Conservation (phyloP, 2,797 vertebrate genomes). For the Sciaenops ocellatus region DNA sequence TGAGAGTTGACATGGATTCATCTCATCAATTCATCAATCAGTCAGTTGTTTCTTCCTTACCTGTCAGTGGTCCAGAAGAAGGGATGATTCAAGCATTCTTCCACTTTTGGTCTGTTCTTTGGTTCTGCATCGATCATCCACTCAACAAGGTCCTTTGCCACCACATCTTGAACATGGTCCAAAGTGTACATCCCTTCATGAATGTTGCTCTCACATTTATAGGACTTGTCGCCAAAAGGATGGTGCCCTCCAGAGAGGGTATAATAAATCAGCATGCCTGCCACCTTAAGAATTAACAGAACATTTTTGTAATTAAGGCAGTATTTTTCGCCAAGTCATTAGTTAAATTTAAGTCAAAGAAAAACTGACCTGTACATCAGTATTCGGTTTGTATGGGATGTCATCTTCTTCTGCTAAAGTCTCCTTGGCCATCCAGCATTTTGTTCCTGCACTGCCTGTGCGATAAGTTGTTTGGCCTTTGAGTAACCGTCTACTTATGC, state of each 20-base stretch:
- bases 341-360: too few species aligned
- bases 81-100: constrained; percentile 73
- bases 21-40: too few species aligned
- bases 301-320: too few species aligned
- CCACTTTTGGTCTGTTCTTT: constrained; percentile 65
- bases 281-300: constrained; percentile 63
- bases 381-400: constrained; percentile 72
- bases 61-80: constrained; percentile 68
- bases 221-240: constrained; percentile 62
- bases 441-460: constrained; percentile 73
- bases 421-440: constrained; percentile 79
- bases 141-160: constrained; percentile 71
- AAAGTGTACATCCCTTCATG: constrained; percentile 44
- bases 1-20: too few species aligned
- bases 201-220: constrained; percentile 56
- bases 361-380: constrained; percentile 74
- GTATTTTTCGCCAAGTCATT: too few species aligned
- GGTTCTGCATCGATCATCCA: constrained; percentile 74
- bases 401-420: constrained; percentile 51
- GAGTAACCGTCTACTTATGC: constrained; percentile 73
- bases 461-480: constrained; percentile 59
- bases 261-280: constrained; percentile 81
- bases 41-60: constrained; percentile 9
- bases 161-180: constrained; percentile 63
- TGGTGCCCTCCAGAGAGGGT: constrained; percentile 78